Percentiles rank a stretch among this genome's conserved stretches.
phyloP scores from a whole-genome alignment of 2,113 vertebrate species.

The Paedocypris sp. region DNA sequence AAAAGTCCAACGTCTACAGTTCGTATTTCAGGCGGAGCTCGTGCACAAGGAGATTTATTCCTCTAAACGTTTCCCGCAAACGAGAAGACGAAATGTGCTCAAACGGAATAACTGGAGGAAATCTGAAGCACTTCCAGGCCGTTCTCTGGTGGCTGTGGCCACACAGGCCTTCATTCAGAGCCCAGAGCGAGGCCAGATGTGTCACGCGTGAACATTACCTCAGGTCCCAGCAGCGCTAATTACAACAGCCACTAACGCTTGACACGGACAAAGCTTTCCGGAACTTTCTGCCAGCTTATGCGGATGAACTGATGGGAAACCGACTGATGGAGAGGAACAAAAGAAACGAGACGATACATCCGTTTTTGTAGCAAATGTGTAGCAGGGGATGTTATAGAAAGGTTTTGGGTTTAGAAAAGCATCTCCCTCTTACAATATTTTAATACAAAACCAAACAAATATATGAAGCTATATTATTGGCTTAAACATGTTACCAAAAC shows the following conservation, averaged over 20 bases:
- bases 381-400: too few relatives aligned
- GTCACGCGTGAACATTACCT: slow-evolving; percentile 34
- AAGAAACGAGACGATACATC: too few relatives aligned
- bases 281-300: too few relatives aligned
- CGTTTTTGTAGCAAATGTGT: too few relatives aligned
- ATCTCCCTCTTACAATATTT: too few relatives aligned
- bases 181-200: slow-evolving; percentile 35
- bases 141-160: slow-evolving; percentile 30
- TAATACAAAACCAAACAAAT: too few relatives aligned
- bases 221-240: slow-evolving; percentile 32
- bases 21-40: background rate
- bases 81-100: slow-evolving; percentile 20
- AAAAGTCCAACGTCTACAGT: background rate
- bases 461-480: too few relatives aligned
- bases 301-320: too few relatives aligned
- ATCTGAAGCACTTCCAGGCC: slow-evolving; percentile 30
- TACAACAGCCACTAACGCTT: slow-evolving; percentile 33
- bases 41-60: slow-evolving; percentile 10
- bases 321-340: too few relatives aligned
- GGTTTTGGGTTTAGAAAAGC: too few relatives aligned
- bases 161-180: slow-evolving; percentile 12
- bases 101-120: slow-evolving; percentile 35
- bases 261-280: too few relatives aligned
- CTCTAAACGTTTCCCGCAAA: slow-evolving; percentile 30
- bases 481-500: too few relatives aligned